Conservation (phyloP, 2,888 invertebrate genomes). For the Lithophane semibrunnea region DNA sequence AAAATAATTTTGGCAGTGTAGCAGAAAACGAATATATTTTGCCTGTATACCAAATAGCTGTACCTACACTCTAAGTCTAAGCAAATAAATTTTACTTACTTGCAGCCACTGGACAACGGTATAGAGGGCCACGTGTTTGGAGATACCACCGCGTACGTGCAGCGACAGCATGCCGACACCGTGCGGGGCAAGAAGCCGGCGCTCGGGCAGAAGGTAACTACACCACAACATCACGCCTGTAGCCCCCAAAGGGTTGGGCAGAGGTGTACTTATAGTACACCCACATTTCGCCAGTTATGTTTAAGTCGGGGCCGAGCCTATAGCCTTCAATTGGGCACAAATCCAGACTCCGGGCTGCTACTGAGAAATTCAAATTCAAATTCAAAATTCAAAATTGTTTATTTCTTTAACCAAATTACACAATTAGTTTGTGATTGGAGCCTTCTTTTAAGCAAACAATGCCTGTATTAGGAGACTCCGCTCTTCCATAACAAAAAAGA, state of each 20-base stretch:
- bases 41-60: too few species aligned
- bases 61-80: too few species aligned
- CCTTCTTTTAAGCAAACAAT: too few species aligned
- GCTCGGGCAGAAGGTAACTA: slow-evolving; percentile 85
- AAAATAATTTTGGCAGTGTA: too few species aligned
- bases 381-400: too few species aligned
- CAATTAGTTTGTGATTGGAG: too few species aligned
- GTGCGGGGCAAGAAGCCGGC: slow-evolving; percentile 83
- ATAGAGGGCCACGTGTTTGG: slow-evolving; percentile 89
- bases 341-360: too few species aligned
- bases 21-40: too few species aligned
- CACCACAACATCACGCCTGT: neutral
- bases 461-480: too few species aligned
- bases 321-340: neutral
- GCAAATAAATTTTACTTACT: neutral
- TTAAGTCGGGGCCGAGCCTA: neutral
- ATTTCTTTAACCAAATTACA: too few species aligned
- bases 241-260: neutral
- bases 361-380: too few species aligned
- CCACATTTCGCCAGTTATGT: neutral
- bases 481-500: too few species aligned
- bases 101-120: slow-evolving; percentile 87
- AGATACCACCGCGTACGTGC: slow-evolving; percentile 87
- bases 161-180: slow-evolving; percentile 87
- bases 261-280: neutral